Base-by-base conservation (phyloP, 2,888 invertebrate genomes). In the Luperina testacea region DNA sequence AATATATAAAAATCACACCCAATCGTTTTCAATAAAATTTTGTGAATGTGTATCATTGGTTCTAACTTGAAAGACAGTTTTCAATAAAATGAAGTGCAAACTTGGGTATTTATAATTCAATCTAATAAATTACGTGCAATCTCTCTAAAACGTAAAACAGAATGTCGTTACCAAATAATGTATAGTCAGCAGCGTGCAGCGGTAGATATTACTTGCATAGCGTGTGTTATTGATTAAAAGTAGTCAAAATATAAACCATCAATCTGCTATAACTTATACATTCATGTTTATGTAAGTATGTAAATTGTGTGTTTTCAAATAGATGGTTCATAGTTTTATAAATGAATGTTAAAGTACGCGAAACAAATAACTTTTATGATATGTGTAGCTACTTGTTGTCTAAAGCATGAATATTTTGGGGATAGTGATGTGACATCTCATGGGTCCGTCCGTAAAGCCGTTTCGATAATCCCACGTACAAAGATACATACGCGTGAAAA, bases 241-340 rank as follows among this genome's bases (percentile, higher is more conserved):
- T 80, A 72, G 81, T 80, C 74, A 74, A 74, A 82, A 84, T 63
- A 71, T 32, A 59, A 68, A 68, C 57, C 59, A 83, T 83, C 27
- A 83, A 80, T 85, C 81, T 82, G 68, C 20, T 61, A 53, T 68
- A 76, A 38, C 15, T 11, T 48, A 75, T 63, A 45, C 32, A 32
- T 71, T 59, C 4, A 71, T 38, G 20, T 59, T 53, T 48, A 20
- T 38, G 27, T 65, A 75, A 32, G 9, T 38, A n/a, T 17, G 17
- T 72, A 48, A 7, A 51, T 32, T 51, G 13, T n/a, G 63, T 24
- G 24, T 38, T 64, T 24, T 6, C 11, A 38, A 64, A 64, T 38
- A 38, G 45, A 71, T 57, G 51, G 11, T 51, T 61, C 24, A 38
- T 8, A 38, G 61, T 53, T 80, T 69, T 45, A 73, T 67, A 82